A percentile compares a stretch with the other conserved stretches of the same genome.
Conservation (phyloP, 2,113 vertebrate species). For the Psophia crepitans region DNA sequence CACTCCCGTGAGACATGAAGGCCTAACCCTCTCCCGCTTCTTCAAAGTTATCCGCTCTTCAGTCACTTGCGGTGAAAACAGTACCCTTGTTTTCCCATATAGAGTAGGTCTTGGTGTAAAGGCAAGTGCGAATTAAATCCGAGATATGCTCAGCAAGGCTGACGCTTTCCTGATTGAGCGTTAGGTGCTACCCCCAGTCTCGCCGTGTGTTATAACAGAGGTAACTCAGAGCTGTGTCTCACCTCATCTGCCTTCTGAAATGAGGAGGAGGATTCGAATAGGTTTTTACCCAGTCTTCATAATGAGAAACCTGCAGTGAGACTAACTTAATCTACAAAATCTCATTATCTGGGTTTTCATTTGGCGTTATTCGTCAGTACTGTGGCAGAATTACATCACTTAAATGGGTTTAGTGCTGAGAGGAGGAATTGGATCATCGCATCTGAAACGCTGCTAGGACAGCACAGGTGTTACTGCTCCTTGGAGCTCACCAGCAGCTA, state of each 20-base stretch:
- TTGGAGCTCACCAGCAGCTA: neutral
- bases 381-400: neutral
- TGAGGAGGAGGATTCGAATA: neutral
- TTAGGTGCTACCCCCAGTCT: neutral
- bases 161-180: neutral
- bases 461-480: neutral
- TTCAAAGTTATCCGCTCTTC: fast-evolving
- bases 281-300: neutral
- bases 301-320: neutral
- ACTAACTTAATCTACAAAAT: slow-evolving; percentile 3
- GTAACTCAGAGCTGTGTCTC: neutral
- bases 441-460: neutral
- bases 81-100: neutral
- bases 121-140: neutral
- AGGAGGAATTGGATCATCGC: neutral
- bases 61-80: fast-evolving
- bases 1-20: neutral
- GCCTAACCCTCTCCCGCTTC: neutral
- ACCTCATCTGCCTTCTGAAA: neutral
- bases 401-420: neutral
- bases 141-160: neutral
- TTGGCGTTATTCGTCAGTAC: neutral
- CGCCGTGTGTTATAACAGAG: neutral
- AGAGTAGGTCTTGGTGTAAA: neutral
- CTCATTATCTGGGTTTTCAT: neutral